phyloP scores from a whole-genome alignment of 2,113 vertebrate genomes.

The Chlorodrepanis virens region DNA sequence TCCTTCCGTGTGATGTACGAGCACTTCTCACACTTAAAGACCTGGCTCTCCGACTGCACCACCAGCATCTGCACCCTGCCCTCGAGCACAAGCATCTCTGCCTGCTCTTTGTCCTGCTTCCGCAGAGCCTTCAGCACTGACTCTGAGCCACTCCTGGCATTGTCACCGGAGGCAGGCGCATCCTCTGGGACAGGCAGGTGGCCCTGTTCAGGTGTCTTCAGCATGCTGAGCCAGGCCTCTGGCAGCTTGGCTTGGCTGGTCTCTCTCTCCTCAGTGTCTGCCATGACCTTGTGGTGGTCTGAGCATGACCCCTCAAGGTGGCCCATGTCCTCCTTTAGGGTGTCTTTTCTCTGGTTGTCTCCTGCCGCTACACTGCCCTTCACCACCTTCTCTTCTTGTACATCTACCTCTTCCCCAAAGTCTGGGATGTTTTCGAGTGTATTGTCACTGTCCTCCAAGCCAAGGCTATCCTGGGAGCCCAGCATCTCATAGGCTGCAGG shows the following conservation, averaged over 20 bases:
- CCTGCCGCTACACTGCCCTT: background rate
- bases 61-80: constrained; percentile 92
- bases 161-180: rapidly evolving
- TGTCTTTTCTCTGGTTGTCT: background rate
- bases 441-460: constrained; percentile 41
- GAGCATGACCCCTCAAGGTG: background rate
- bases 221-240: constrained; percentile 1
- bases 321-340: background rate
- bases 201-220: background rate
- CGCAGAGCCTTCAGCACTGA: constrained; percentile 77
- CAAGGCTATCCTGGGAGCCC: constrained; percentile 25
- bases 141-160: constrained; percentile 54
- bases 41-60: constrained; percentile 74
- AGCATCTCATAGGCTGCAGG: constrained; percentile 1
- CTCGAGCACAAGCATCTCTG: constrained; percentile 85
- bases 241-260: background rate
- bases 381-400: background rate
- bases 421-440: constrained; percentile 21
- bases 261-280: background rate
- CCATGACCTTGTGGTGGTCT: background rate
- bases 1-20: constrained; percentile 82
- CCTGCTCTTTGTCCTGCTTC: constrained; percentile 89
- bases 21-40: constrained; percentile 82
- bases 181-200: background rate
- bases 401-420: constrained; percentile 56